A percentile compares a stretch with the other conserved stretches of the same genome.
Conservation (phyloP, 2,888 invertebrate genomes). For the Anagyrus pseudococci region DNA sequence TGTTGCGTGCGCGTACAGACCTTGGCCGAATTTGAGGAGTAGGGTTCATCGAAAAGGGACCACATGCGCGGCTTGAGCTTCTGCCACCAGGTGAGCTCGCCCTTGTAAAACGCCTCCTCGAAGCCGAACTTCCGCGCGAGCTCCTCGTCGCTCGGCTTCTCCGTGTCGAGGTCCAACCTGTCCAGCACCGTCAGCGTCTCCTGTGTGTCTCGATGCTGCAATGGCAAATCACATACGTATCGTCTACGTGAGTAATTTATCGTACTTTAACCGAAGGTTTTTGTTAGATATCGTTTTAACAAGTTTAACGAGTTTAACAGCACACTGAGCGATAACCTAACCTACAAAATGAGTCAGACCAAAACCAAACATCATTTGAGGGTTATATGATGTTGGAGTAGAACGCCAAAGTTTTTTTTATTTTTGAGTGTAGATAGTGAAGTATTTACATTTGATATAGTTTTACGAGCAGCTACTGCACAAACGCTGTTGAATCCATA, state of each 20-base stretch:
- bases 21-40: conserved; percentile 97
- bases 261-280: no score
- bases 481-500: no score
- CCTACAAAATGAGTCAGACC: no score
- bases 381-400: no score
- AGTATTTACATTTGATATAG: no score
- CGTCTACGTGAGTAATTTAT: no score
- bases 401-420: no score
- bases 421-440: no score
- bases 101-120: conserved; percentile 92
- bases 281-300: no score
- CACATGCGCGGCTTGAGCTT: conserved; percentile 96
- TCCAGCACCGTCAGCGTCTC: conserved; percentile 98
- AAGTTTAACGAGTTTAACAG: neutral
- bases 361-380: no score
- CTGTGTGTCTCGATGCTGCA: conserved; percentile 95
- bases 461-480: no score
- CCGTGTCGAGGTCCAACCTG: conserved; percentile 95
- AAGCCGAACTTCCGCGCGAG: conserved; percentile 97
- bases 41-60: conserved; percentile 99
- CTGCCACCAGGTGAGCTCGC: conserved; percentile 95
- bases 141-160: conserved; percentile 97
- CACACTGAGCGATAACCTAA: neutral
- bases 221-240: no score
- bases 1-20: conserved; percentile 64